These are phyloP conservation scores for Xenus cinereus DNA, from an alignment of 2,113 vertebrate genomes.

Conservation along the genomic window DNA sequence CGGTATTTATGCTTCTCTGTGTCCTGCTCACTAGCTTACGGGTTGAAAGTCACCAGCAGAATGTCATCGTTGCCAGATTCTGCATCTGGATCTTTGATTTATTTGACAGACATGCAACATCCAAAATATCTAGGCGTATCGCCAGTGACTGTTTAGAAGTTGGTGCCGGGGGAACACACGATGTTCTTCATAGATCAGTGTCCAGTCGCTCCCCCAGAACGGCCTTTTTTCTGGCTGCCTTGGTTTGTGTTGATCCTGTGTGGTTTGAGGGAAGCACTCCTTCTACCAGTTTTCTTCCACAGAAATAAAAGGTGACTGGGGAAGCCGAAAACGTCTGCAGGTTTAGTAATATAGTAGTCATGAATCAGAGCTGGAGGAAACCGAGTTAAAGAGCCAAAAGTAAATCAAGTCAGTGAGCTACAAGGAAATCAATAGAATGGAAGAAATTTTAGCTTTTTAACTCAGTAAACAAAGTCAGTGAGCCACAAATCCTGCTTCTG, in stretches of 20 bases:
- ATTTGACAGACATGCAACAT: constrained; percentile 3
- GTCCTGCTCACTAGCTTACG: not conserved
- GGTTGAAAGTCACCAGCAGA: not conserved
- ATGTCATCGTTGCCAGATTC: not conserved
- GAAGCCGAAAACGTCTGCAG: not conserved
- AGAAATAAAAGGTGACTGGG: not conserved
- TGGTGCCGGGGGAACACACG: not conserved
- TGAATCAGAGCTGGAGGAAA: not conserved
- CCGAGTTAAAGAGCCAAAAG: not conserved
- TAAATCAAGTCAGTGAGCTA: not conserved
- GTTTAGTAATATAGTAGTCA: not conserved
- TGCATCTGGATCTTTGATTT: constrained; percentile 32
- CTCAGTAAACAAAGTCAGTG: not conserved
- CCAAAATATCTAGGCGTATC: not conserved
- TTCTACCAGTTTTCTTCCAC: not conserved
- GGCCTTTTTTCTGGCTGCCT: not conserved
- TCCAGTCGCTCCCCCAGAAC: not conserved
- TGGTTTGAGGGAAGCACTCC: not conserved
- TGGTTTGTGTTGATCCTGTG: not conserved
- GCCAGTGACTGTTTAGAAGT: not conserved
- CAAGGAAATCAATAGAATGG: not conserved
- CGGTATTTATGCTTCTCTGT: not conserved
- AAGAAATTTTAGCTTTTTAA: not conserved
- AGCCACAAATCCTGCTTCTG: not conserved
- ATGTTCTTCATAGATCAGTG: not conserved